Evolutionary conservation across 2,888 invertebrate genomes (phyloP), one percentile per base, ranked within the genome.

Genomic region (Microctonus aethiopoides): DNA sequence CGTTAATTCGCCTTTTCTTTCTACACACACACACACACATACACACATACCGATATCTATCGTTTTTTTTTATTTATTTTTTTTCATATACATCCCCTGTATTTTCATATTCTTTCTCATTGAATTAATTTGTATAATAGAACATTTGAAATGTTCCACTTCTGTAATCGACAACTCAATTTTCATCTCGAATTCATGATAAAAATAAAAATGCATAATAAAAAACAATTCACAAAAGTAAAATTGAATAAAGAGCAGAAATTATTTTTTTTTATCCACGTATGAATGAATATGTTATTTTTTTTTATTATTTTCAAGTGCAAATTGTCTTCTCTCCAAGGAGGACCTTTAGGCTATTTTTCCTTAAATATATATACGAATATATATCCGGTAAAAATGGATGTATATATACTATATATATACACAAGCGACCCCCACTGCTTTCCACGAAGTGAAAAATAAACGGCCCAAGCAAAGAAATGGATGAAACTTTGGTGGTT

Each of bases 51-150:
- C 26, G 24, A 20, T 34, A 22, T 34, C 22, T 59, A 54, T 62
- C 59, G 10, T 26, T 34, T 26, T 20, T 57, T 36, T 63, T 59
- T 46, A 67, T 67, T 59, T 70, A 56, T 66, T 54, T 64, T 39
- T 54, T 71, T 71, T 65, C 66, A 24, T 41, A 11, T 52, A 34
- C 51, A 41, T 63, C 52, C 10, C 57, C 52, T 36, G 26, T 51
- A 39, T 56, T 51, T 51, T 59, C 52, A 11, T 57, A 32, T 34
- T 32, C 16, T 46, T 66, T 56, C 68, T 71, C 74, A 78, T 77
- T 74, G 74, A 80, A 80, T 80, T 80, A 79, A 80, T 80, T 78
- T 75, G 74, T 77, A 78, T 75, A 46, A 46, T 46, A 16, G 46
- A 7, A 16, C 46, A 46, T 16, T 46, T 46, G 46, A 46, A 46